phyloP scores from a whole-genome alignment of 1,140 invertebrate genomes.

The Tenebrio molitor region DNA sequence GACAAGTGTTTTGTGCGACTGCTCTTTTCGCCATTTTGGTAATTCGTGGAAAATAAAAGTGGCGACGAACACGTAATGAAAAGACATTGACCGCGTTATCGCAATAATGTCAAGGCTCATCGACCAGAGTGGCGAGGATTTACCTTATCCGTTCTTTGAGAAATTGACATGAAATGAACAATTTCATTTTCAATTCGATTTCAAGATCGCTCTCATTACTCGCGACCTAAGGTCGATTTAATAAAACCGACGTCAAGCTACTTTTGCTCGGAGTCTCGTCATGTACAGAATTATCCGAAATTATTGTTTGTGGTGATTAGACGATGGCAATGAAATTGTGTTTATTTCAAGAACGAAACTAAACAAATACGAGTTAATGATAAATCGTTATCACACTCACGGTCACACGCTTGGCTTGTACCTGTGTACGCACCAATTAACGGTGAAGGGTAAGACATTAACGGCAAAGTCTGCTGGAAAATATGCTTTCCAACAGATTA shows the following conservation, averaged over 20 bases:
- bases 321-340: neutral
- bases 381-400: constrained; percentile 4
- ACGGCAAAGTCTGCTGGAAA: neutral
- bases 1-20: no score
- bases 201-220: no score
- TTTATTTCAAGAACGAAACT: neutral
- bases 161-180: no score
- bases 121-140: constrained; percentile 24
- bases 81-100: constrained; percentile 45
- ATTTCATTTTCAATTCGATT: no score
- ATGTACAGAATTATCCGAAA: no score
- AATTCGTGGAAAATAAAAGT: constrained; percentile 4
- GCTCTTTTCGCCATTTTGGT: neutral
- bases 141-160: no score
- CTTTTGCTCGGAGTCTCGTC: no score
- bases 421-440: neutral
- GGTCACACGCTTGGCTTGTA: neutral
- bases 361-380: neutral
- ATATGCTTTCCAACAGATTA: neutral
- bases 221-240: no score
- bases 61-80: neutral
- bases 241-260: no score
- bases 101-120: constrained; percentile 45
- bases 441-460: constrained; percentile 2
- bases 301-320: neutral